A percentile compares a stretch with the other conserved stretches of the same genome.
phyloP scores from a whole-genome alignment of 2,113 vertebrate genomes.

The human (Homo sapiens) region GRCh38 chr21:25710501-25711000 shows the following conservation, averaged over 20 bases:
- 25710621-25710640: too few species aligned
- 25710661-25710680: background rate
- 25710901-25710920: background rate
- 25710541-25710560: background rate
- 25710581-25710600: background rate
- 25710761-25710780: background rate
- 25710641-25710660: background rate
- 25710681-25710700: background rate
- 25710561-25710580: background rate
- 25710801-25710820: background rate
- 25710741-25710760: background rate
- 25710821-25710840: background rate
- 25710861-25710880: background rate
- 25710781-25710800: background rate
- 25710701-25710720: background rate
- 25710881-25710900: background rate
- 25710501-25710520: background rate
- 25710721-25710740: background rate
- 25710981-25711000: background rate
- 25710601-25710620: background rate
- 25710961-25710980: background rate
- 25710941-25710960: background rate
- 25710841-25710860: background rate
- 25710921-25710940: background rate
- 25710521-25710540: background rate